Percentiles rank a stretch among this genome's conserved stretches.
These are phyloP conservation scores for Cantharis lateralis DNA, from an alignment of 2,888 invertebrate species.

Conservation along the genomic window DNA sequence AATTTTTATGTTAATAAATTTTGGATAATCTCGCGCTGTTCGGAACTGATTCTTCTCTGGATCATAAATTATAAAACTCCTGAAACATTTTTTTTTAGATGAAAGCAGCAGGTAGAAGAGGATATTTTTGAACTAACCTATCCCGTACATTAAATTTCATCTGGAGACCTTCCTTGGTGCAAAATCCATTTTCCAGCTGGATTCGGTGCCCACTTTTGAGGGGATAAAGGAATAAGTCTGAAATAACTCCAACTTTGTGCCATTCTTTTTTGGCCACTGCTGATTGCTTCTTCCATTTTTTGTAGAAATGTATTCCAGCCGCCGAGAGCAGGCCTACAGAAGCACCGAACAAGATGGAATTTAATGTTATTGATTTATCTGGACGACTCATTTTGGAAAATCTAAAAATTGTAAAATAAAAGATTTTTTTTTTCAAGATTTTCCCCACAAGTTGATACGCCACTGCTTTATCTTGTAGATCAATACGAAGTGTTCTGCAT, in stretches of 20 bases:
- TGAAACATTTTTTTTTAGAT: not conserved
- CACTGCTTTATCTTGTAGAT: not conserved
- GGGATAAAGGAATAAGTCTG: constrained; percentile 50
- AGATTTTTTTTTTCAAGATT: too few species aligned
- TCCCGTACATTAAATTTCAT: constrained; percentile 2
- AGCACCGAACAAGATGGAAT: not conserved
- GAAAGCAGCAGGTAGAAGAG: not conserved
- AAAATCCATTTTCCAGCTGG: constrained; percentile 42
- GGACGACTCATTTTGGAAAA: not conserved
- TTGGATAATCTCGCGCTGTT: constrained; percentile 56
- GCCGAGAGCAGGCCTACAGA: not conserved
- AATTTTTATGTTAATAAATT: constrained; percentile 56
- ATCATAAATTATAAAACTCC: constrained; percentile 49
- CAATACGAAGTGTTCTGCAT: not conserved
- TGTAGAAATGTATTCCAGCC: not conserved
- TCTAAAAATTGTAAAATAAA: not conserved
- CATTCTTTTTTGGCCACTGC: constrained; percentile 38
- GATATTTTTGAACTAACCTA: not conserved
- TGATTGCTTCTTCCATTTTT: not conserved
- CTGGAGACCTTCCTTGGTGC: constrained; percentile 49
- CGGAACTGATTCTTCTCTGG: constrained; percentile 53
- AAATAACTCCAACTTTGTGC: constrained; percentile 48
- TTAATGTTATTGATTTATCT: not conserved
- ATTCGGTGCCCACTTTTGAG: constrained; percentile 55
- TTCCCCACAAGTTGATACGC: not conserved